phyloP scores from a whole-genome alignment of 2,888 invertebrate genomes.

The Volucella inflata region DNA sequence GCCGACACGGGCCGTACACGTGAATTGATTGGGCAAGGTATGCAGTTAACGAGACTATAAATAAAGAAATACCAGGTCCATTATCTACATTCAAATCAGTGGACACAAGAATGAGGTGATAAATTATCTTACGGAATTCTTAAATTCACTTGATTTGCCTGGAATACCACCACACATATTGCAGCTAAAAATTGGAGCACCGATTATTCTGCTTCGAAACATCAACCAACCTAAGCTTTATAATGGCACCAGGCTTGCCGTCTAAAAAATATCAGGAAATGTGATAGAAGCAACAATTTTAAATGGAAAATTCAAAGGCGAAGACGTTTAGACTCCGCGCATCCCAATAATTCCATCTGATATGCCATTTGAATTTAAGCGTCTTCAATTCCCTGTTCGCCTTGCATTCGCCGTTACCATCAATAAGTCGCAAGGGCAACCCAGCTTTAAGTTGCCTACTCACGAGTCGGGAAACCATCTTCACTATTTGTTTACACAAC shows the following conservation, averaged over 20 bases:
- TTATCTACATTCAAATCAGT: too few relatives aligned
- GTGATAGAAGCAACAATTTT: too few relatives aligned
- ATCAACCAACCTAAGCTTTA: constrained; percentile 76
- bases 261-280: not conserved
- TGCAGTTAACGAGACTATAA: too few relatives aligned
- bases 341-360: constrained; percentile 80
- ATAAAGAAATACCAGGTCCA: too few relatives aligned
- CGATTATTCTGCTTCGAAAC: constrained; percentile 78
- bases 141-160: constrained; percentile 56
- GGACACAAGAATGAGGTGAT: constrained; percentile 73
- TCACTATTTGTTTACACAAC: not conserved
- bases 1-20: too few relatives aligned
- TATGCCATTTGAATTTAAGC: too few relatives aligned
- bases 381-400: constrained; percentile 79
- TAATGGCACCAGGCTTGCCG: not conserved
- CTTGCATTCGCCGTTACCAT: constrained; percentile 79
- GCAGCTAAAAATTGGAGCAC: constrained; percentile 77
- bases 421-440: constrained; percentile 80
- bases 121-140: constrained; percentile 48
- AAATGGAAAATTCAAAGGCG: constrained; percentile 66
- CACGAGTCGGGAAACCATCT: constrained; percentile 74
- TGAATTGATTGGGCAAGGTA: too few relatives aligned
- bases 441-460: constrained; percentile 78
- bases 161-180: too few relatives aligned
- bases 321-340: constrained; percentile 78